Evolutionary conservation across 1,140 invertebrate genomes (phyloP).

Genomic region (Neomicropteryx cornuta): DNA sequence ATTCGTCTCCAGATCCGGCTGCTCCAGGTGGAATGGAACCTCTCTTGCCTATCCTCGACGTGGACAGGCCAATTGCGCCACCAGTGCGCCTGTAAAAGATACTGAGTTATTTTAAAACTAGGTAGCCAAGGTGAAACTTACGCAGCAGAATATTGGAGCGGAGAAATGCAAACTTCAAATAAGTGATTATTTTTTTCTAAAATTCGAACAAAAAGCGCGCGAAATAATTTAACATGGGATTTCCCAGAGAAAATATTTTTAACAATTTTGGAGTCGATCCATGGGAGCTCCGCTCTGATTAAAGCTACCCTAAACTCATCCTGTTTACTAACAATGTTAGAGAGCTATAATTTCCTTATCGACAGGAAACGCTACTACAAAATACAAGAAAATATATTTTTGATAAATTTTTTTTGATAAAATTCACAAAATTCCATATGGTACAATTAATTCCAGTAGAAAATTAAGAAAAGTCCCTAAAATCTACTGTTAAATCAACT

Average conservation of each 20-base stretch:
- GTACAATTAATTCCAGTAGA: too few relatives aligned
- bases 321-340: too few relatives aligned
- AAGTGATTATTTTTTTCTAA: conserved; percentile 1
- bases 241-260: neutral
- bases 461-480: too few relatives aligned
- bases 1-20: conserved; percentile 49
- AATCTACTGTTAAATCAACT: too few relatives aligned
- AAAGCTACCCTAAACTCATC: too few relatives aligned
- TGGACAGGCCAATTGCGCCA: conserved; percentile 47
- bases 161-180: conserved; percentile 7
- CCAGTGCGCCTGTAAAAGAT: conserved; percentile 37
- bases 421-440: too few relatives aligned
- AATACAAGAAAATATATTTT: too few relatives aligned
- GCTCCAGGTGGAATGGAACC: conserved; percentile 57
- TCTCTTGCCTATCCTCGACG: conserved; percentile 49
- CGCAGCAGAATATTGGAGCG: neutral
- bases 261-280: too few relatives aligned
- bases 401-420: too few relatives aligned
- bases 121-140: neutral
- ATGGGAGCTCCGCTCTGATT: too few relatives aligned
- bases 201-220: conserved; percentile 2
- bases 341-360: too few relatives aligned
- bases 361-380: too few relatives aligned
- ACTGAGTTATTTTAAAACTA: conserved; percentile 7
- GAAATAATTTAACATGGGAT: neutral